These are phyloP conservation scores for Oscheius sp. DNA, from an alignment of 2,888 invertebrate genomes.

Conservation along the genomic window DNA sequence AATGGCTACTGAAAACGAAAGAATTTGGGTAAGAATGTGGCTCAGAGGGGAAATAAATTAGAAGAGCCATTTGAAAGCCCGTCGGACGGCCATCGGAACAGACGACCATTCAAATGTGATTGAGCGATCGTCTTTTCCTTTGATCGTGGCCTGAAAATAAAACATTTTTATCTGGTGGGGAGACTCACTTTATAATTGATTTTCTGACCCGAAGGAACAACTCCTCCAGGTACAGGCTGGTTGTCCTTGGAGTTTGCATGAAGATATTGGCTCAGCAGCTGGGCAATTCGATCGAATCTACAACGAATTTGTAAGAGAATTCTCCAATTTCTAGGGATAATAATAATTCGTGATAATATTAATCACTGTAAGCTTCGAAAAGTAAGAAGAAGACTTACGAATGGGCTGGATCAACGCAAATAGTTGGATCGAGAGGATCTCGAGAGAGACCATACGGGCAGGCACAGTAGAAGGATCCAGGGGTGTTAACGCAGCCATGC, in stretches of 20 bases:
- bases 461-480: slow-evolving; percentile 68
- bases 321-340: not conserved
- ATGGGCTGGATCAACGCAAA: slow-evolving; percentile 52
- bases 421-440: slow-evolving; percentile 62
- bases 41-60: slow-evolving; percentile 31
- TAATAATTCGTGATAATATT: not conserved
- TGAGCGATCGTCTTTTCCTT: slow-evolving; percentile 55
- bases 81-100: slow-evolving; percentile 54
- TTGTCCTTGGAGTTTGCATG: slow-evolving; percentile 55
- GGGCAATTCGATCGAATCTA: slow-evolving; percentile 62
- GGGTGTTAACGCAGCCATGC: slow-evolving; percentile 69
- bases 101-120: slow-evolving; percentile 63
- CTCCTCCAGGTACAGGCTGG: not conserved
- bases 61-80: slow-evolving; percentile 63
- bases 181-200: slow-evolving; percentile 40
- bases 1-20: not conserved
- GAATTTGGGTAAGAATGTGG: not conserved
- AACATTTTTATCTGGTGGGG: not conserved
- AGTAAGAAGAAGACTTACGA: slow-evolving; percentile 35
- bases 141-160: slow-evolving; percentile 53
- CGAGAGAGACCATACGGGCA: slow-evolving; percentile 67
- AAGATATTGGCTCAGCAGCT: slow-evolving; percentile 59
- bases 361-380: not conserved
- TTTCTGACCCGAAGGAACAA: slow-evolving; percentile 26
- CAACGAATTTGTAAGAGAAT: not conserved